A percentile compares a stretch with the other conserved stretches of the same genome.
Evolutionary conservation across 2,113 vertebrate species (phyloP).

Genomic region (Rhabdomys dilectus): DNA sequence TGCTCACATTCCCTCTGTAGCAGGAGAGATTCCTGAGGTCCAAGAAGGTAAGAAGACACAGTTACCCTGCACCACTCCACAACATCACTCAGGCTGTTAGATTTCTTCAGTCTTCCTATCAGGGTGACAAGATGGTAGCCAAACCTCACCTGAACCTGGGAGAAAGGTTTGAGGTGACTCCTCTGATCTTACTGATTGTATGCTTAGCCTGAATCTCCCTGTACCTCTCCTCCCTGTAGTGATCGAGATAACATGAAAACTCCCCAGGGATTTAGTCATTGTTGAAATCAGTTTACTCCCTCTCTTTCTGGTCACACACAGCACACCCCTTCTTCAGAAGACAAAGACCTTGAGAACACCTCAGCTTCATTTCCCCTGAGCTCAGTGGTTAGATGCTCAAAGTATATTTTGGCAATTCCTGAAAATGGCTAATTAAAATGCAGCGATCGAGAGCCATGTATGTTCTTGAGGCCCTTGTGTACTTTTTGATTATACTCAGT

Average conservation of each 20-base stretch:
- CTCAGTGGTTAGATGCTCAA: constrained; percentile 14
- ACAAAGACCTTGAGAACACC: not conserved
- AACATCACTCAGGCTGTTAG: not conserved
- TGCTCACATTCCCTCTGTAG: not conserved
- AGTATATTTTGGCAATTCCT: not conserved
- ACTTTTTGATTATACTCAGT: constrained; percentile 34
- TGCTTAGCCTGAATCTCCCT: not conserved
- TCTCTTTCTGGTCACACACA: not conserved
- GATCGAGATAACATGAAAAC: not conserved
- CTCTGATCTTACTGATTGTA: not conserved
- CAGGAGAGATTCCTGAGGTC: not conserved
- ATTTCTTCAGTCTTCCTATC: not conserved
- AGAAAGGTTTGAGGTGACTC: not conserved
- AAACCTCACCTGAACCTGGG: not conserved
- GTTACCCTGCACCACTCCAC: not conserved
- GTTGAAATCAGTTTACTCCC: not conserved
- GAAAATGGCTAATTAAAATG: constrained; percentile 19
- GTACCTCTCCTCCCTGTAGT: not conserved
- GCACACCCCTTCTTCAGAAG: not conserved
- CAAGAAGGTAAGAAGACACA: not conserved
- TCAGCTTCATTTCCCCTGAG: not conserved
- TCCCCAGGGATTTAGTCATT: not conserved
- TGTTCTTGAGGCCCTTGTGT: not conserved
- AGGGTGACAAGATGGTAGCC: not conserved
- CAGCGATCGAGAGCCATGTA: not conserved